Evolutionary conservation across 2,113 vertebrate genomes (phyloP).

Genomic region (Chloropsis hardwickii): DNA sequence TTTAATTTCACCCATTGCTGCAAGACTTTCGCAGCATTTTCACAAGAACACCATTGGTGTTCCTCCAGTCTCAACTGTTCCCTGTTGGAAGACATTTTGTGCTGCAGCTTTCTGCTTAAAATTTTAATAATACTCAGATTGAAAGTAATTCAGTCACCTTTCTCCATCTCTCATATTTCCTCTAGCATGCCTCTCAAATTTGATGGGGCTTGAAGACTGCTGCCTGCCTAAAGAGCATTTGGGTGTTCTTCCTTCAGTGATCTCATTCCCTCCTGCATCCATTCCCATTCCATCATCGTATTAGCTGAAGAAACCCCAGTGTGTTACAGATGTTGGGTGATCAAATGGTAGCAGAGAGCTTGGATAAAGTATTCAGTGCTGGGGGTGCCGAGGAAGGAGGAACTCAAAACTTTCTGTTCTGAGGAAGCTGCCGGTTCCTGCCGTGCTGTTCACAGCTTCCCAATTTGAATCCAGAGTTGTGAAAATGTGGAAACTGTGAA

Average conservation of each 20-base stretch:
- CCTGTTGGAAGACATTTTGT: background rate
- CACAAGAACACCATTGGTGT: background rate
- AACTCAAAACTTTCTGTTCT: background rate
- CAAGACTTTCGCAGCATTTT: background rate
- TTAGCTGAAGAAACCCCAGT: background rate
- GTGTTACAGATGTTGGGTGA: background rate
- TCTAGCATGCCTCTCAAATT: background rate
- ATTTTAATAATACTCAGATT: background rate
- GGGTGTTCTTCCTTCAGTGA: background rate
- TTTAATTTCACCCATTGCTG: background rate
- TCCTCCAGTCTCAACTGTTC: background rate
- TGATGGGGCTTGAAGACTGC: background rate
- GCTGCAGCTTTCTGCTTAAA: background rate
- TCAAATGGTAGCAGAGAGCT: background rate
- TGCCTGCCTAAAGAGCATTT: background rate
- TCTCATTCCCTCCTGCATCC: background rate
- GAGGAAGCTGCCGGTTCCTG: background rate
- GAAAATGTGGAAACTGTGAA: slow-evolving; percentile 49
- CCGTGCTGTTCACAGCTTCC: slow-evolving; percentile 39
- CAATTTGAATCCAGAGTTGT: slow-evolving; percentile 33
- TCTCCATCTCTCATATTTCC: background rate
- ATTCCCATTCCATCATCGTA: background rate
- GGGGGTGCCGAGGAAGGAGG: background rate
- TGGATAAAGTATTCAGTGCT: background rate
- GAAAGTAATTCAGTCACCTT: background rate